These are phyloP conservation scores for Melinaea menophilus DNA, from an alignment of 2,888 invertebrate species.

Conservation along the genomic window DNA sequence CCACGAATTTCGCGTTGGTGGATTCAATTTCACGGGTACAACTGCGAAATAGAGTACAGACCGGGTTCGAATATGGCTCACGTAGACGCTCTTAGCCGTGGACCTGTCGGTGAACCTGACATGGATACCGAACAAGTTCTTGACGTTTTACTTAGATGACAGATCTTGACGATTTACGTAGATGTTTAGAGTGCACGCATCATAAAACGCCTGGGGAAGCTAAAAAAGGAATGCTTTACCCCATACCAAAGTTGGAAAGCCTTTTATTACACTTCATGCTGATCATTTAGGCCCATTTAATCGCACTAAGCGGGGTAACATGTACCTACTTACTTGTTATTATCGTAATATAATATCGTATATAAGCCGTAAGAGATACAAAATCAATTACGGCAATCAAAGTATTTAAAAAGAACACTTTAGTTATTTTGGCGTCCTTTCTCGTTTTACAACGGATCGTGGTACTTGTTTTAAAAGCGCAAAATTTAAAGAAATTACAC, in stretches of 20 bases:
- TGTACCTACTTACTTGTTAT: conserved; percentile 28
- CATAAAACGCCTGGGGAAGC: conserved; percentile 28
- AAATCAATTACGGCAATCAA: conserved; percentile 7
- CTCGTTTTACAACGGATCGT: conserved; percentile 31
- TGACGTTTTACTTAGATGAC: neutral
- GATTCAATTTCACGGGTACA: conserved; percentile 21
- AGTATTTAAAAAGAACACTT: neutral
- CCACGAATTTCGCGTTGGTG: conserved; percentile 31
- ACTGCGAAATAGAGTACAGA: neutral
- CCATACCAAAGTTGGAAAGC: conserved; percentile 26
- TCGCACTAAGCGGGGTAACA: conserved; percentile 24
- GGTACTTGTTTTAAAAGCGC: neutral
- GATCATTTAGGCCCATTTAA: too few relatives aligned
- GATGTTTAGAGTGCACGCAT: conserved; percentile 24
- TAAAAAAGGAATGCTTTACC: conserved; percentile 29
- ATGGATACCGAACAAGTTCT: neutral
- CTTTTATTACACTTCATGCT: conserved; percentile 20
- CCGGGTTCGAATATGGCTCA: conserved; percentile 37
- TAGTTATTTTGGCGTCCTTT: conserved; percentile 22
- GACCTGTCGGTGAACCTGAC: neutral
- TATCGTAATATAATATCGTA: conserved; percentile 25
- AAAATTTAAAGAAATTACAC: conserved; percentile 24
- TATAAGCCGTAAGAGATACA: conserved; percentile 25
- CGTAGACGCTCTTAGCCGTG: conserved; percentile 40
- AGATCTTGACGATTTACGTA: too few relatives aligned